phyloP scores from a whole-genome alignment of 2,113 vertebrate genomes.

The Oryzias curvinotus region DNA sequence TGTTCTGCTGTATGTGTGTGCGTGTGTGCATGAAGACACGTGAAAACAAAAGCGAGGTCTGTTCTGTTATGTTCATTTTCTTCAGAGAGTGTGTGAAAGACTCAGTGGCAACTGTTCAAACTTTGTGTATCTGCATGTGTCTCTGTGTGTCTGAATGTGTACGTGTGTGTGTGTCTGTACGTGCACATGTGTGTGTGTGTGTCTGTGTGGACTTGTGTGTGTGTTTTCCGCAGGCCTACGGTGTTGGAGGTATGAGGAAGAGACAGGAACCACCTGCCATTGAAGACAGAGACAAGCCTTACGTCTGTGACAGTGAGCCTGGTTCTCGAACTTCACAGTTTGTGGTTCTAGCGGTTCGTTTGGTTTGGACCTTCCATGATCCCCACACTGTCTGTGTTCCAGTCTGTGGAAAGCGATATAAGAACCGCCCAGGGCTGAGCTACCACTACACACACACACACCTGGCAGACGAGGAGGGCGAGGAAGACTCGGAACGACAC shows the following conservation, averaged over 20 bases:
- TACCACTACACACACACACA: slow-evolving; percentile 96
- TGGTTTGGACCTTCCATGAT: neutral
- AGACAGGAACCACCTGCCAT: slow-evolving; percentile 85
- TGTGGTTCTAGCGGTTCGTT: neutral
- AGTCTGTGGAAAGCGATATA: slow-evolving; percentile 95
- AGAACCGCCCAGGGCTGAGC: slow-evolving; percentile 92
- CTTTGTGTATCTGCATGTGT: slow-evolving; percentile 16
- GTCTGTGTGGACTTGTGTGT: slow-evolving; percentile 17
- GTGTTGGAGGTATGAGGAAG: slow-evolving; percentile 90
- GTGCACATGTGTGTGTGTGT: neutral
- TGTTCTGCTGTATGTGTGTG: slow-evolving; percentile 16
- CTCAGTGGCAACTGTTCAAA: slow-evolving; percentile 28
- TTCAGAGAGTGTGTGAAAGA: slow-evolving; percentile 7
- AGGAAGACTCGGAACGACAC: slow-evolving; percentile 89
- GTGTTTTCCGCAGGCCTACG: slow-evolving; percentile 78
- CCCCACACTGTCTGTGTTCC: slow-evolving; percentile 37
- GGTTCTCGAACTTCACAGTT: slow-evolving; percentile 3
- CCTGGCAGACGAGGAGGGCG: slow-evolving; percentile 92
- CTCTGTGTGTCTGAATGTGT: slow-evolving; percentile 7
- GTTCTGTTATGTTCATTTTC: slow-evolving; percentile 20
- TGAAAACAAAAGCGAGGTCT: slow-evolving; percentile 24
- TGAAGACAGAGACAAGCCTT: slow-evolving; percentile 94
- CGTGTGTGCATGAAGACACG: slow-evolving; percentile 11
- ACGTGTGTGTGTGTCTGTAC: slow-evolving; percentile 16
- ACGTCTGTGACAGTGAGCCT: slow-evolving; percentile 94